Evolutionary conservation across 2,113 vertebrate genomes (phyloP).

Genomic region (Spermophilus dauricus): DNA sequence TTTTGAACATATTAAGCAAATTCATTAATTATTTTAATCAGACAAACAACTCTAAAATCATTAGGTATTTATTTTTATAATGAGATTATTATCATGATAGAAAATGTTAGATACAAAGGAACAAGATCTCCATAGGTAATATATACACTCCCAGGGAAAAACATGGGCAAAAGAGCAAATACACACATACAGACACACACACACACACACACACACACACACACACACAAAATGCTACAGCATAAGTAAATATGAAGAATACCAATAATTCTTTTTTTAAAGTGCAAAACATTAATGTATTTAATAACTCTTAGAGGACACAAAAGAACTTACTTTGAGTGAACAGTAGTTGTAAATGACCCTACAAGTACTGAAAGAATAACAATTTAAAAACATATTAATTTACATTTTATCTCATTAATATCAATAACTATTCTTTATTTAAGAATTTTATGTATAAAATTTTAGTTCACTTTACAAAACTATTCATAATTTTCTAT

Average conservation of each 20-base stretch:
- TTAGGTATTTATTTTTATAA: background rate
- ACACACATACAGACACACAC: too few relatives aligned
- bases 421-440: background rate
- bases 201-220: too few relatives aligned
- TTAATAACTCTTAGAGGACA: background rate
- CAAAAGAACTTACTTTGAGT: too few relatives aligned
- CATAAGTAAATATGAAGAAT: background rate
- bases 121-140: background rate
- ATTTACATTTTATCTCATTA: background rate
- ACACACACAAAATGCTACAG: background rate
- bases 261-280: background rate
- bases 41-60: background rate
- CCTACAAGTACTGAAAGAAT: background rate
- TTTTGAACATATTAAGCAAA: background rate
- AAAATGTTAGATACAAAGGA: background rate
- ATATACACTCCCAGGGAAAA: background rate
- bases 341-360: background rate
- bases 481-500: background rate
- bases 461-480: background rate
- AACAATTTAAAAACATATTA: background rate
- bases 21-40: background rate
- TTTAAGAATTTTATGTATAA: background rate
- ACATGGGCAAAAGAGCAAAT: background rate
- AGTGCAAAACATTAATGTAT: background rate
- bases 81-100: background rate